Base-by-base conservation (phyloP, 2,888 invertebrate genomes). In the Drosophila eohydei region DNA sequence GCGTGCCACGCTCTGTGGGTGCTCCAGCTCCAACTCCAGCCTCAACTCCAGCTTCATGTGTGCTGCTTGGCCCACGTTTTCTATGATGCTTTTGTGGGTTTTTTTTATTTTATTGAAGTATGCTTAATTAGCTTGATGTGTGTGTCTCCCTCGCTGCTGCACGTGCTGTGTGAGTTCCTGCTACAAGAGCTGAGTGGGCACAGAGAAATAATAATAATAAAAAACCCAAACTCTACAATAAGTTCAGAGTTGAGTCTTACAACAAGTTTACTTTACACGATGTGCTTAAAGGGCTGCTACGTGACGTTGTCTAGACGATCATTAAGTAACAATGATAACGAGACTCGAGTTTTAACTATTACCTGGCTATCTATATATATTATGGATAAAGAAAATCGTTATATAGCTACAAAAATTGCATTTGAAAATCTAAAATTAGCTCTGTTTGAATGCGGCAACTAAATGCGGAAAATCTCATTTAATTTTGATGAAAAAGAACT, bases 1-100 rank as follows among this genome's bases (percentile, higher is more conserved):
- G 90, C 90, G 86, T 89, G 87, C 90, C 87, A 88, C 57, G 74
- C 90, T 80, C 90, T 72, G 90, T 85, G 89, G 85, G 84, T 90
- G 89, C 88, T 84, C 67, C 62, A 75, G 43, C 81, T 70, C 40
- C 41, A 80, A 5, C 65, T 54, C n/a, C 68, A 70, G 12, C 67
- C 46, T 5, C 55, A 52, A 16, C 51, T 32, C 6, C 50, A 40
- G 58, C 89, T 71, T 73, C 82, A 83, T 81, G 83, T 89, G 88
- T 89, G 88, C 80, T 68, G 58, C 59, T 85, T 88, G 66, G 89
- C 90, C 89, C 89, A 89, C 89, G 81, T 81, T 78, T 84, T 81
- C 76, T 88, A 71, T 67, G 70, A 75, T 78, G 81, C 65, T 64
- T 68, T 71, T 65, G 63, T 83, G 61, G 55, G 43, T 54, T 68